phyloP scores from a whole-genome alignment of 2,797 vertebrate species.

The Falco peregrinus region DNA sequence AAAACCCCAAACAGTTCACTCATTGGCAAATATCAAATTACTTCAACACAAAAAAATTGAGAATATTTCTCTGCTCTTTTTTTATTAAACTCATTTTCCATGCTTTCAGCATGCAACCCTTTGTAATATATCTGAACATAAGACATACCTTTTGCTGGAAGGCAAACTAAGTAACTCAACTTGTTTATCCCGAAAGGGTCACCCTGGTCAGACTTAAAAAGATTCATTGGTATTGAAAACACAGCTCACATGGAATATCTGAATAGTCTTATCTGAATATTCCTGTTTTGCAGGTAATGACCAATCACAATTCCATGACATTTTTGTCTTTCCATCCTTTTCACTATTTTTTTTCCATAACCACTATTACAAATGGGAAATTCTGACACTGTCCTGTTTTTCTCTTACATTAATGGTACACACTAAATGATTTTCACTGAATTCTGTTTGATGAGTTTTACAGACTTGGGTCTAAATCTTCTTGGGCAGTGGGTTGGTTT shows the following conservation, averaged over 20 bases:
- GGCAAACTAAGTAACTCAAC: neutral
- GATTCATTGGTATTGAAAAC: neutral
- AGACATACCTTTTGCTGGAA: neutral
- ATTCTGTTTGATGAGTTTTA: neutral
- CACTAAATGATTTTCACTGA: neutral
- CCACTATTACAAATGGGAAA: neutral
- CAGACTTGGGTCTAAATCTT: neutral
- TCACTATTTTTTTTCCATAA: neutral
- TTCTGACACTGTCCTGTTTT: neutral
- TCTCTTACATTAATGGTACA: neutral
- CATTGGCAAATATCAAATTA: neutral
- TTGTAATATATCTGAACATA: neutral
- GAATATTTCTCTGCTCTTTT: neutral
- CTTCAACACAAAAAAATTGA: neutral
- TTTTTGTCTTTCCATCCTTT: neutral
- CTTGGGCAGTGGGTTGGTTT: neutral
- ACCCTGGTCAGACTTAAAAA: neutral
- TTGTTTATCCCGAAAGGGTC: neutral
- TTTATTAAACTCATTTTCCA: neutral
- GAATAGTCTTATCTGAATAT: neutral
- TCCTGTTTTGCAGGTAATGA: neutral
- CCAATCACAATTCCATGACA: rapidly evolving
- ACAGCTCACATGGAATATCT: neutral
- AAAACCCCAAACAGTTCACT: neutral
- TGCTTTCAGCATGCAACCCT: neutral